phyloP scores from a whole-genome alignment of 2,888 invertebrate genomes.

The Drosophila aldrichi region DNA sequence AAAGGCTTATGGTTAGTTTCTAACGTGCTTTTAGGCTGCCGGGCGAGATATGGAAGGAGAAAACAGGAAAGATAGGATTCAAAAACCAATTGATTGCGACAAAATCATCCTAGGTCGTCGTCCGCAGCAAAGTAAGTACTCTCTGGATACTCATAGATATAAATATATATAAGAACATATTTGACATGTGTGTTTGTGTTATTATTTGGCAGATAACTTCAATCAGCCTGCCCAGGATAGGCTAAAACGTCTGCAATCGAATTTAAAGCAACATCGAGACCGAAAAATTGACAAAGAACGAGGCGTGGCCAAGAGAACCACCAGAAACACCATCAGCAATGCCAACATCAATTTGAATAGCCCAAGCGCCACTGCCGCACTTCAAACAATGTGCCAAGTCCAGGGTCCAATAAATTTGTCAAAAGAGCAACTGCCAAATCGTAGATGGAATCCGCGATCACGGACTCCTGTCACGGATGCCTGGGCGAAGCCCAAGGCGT shows the following conservation, averaged over 20 bases:
- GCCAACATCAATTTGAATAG: background rate
- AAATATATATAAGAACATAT: background rate
- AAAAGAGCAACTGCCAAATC: background rate
- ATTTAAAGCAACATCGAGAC: background rate
- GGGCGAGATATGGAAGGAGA: slow-evolving; percentile 12
- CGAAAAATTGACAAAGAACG: slow-evolving; percentile 3
- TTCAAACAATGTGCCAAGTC: background rate
- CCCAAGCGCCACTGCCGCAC: background rate
- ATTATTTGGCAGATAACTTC: background rate
- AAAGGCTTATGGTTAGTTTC: background rate
- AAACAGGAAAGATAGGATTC: no score
- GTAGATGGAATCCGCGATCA: background rate
- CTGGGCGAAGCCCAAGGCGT: slow-evolving; percentile 25
- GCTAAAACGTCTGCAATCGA: slow-evolving; percentile 6
- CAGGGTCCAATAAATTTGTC: background rate
- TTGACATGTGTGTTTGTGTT: background rate
- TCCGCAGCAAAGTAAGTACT: background rate
- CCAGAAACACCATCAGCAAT: background rate
- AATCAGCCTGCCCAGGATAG: slow-evolving; percentile 19
- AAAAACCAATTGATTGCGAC: background rate
- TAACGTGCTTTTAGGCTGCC: background rate
- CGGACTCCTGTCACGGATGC: background rate
- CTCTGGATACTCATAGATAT: background rate
- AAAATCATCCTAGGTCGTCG: background rate
- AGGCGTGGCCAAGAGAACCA: background rate